Evolutionary conservation across 2,797 vertebrate species (phyloP).

Genomic region (Chromis chromis): DNA sequence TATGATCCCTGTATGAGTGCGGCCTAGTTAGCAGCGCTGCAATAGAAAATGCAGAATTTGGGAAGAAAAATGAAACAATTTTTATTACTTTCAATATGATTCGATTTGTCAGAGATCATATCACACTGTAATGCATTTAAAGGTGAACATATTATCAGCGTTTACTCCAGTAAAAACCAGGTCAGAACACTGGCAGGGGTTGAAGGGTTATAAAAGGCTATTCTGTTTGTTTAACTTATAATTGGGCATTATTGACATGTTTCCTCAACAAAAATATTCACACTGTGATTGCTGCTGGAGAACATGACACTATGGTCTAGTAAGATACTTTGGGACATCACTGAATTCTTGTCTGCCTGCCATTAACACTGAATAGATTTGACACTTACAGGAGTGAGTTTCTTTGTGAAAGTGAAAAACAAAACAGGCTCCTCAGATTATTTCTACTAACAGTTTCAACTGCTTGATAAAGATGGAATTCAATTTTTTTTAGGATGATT

Average conservation of each 20-base stretch:
- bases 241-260: not conserved
- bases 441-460: not conserved
- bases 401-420: constrained; percentile 24
- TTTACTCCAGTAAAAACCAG: not conserved
- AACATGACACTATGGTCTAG: not conserved
- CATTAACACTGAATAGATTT: constrained; percentile 25
- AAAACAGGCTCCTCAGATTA: not conserved
- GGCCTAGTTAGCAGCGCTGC: constrained; percentile 20
- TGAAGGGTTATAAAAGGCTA: not conserved
- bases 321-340: not conserved
- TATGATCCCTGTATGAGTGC: constrained; percentile 34
- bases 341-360: not conserved
- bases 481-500: not conserved
- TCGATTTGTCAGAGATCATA: not conserved
- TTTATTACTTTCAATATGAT: not conserved
- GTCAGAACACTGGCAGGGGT: not conserved
- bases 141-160: not conserved
- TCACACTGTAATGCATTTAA: not conserved
- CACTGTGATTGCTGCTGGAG: not conserved
- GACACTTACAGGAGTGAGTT: constrained; percentile 27
- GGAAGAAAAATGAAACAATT: not conserved
- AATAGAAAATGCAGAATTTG: constrained; percentile 1
- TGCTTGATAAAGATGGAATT: constrained; percentile 1
- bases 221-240: not conserved
- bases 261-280: constrained; percentile 2